Evolutionary conservation across 2,888 invertebrate species (phyloP), one percentile per base, ranked within the genome.

Genomic region (Tigriopus californicus): DNA sequence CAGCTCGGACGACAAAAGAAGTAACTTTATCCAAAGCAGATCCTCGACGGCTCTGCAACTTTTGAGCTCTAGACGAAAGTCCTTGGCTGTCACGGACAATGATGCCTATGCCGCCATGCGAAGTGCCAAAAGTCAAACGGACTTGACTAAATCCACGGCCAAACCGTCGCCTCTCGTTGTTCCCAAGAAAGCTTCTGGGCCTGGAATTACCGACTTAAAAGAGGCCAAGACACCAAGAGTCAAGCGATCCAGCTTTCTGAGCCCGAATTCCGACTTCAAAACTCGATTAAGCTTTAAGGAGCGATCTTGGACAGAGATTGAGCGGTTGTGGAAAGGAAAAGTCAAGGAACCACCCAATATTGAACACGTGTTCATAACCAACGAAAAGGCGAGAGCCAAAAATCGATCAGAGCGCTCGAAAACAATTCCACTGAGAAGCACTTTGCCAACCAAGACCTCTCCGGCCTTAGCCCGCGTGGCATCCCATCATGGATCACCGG

Each of bases 51-150:
- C 20, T 13, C 22, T 49, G 2, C 15, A 24, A n/a, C 33, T 24
- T 13, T 20, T 41, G 10, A 24, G 41, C 13, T 1, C 46, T n/a
- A 15, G 56, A 25, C n/a, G 56, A 22, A 15, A 46, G 46, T 42
- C 42, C 5, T 44, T 56, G 13, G 56, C 56, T 13, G 33, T 56
- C 15, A 56, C 56, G 2, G 56, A 56, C 2, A 46, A 56, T 22
- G 56, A 18, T 13, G 42, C 42, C 24, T 18, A 56, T 10, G 41
- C 24, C 10, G 42, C 56, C 12, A 41, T 56, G 12, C 42, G 56
- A 42, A 46, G 20, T 18, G 56, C 56, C 46, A 56, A 56, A 44
- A 56, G 56, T 24, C 46, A 56, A 24, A 22, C 22, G 20, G 56
- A 56, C 25, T 25, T 56, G 49, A 33, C 33, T 8, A 33, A 33